Evolutionary conservation across 1,140 invertebrate genomes (phyloP), one percentile per base, ranked within the genome.

Genomic region (Notospermus geniculatus): DNA sequence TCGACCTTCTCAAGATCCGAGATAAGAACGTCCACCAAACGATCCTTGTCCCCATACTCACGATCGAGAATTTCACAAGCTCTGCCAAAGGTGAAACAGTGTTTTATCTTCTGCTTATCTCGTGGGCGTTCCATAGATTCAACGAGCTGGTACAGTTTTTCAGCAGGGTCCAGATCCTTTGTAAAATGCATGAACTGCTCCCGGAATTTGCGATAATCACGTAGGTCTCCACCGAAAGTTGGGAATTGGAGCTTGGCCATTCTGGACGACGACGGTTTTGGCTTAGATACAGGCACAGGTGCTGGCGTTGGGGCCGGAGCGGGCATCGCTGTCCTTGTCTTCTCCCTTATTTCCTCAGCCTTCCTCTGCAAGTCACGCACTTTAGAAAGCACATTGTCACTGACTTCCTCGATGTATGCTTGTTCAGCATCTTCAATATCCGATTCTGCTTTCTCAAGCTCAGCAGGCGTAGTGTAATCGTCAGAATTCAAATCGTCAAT

Each of bases 1-100:
- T 50, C 46, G 19, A 50, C n/a, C 9, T 50, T 50, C 46, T 50
- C 46, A 27, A 50, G n/a, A 27, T 50, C 46, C 9, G 46, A 7
- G 4, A 50, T 50, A 9, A 50, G 25, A 5, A 27, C 4, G 19
- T 50, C 46, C 4, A 50, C n/a, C 4, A 23, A n/a, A 50, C 46
- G 25, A 19, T 19, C 25, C n/a, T 50, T 27, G 46, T 50, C 46
- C 5, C 25, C 46, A 50, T 23, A 50, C 25, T 19, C 46, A 19
- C n/a, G 4, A n/a, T 50, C 46, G 4, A 50, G n/a, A n/a, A 50
- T 50, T 5, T 5, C 5, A 5, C 46, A 50, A 9, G 46, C 46
- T n/a, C 25, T 50, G 5, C 9, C n/a, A 9, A 27, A 7, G 46
- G 4, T 7, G 4, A 7, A 5, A 50, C 46, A 50, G 46, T 23